Conservation (phyloP, 2,888 invertebrate genomes). For the Agrochola circellaris region DNA sequence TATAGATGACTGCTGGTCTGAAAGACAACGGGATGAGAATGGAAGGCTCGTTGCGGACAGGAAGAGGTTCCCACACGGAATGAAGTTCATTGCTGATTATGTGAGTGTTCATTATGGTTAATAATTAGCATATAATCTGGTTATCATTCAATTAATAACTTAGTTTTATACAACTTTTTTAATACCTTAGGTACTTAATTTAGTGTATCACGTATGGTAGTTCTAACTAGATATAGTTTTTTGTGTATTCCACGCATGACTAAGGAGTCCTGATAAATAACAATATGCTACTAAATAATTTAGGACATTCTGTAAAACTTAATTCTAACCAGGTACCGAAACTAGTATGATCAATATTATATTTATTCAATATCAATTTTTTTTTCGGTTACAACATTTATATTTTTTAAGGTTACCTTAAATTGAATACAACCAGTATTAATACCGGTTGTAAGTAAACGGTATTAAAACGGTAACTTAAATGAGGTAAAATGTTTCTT, state of each 20-base stretch:
- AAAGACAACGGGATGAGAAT: constrained; percentile 88
- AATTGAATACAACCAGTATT: too few relatives aligned
- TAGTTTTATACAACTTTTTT: not conserved
- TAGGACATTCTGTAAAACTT: not conserved
- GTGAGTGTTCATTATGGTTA: constrained; percentile 85
- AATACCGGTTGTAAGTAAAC: too few relatives aligned
- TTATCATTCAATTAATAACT: not conserved
- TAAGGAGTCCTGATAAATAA: not conserved
- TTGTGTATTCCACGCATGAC: not conserved
- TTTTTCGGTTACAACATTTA: too few relatives aligned
- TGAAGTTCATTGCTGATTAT: constrained; percentile 93
- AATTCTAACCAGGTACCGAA: not conserved
- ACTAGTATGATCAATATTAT: too few relatives aligned
- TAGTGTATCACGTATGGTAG: not conserved
- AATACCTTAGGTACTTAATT: not conserved
- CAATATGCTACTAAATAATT: not conserved
- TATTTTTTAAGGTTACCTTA: too few relatives aligned
- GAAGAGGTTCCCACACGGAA: constrained; percentile 93
- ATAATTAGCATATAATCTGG: not conserved
- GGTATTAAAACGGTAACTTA: too few relatives aligned
- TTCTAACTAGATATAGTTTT: not conserved
- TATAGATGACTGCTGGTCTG: constrained; percentile 95
- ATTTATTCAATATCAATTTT: too few relatives aligned
- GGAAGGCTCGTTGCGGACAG: constrained; percentile 92
- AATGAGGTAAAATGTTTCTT: too few relatives aligned